Conservation (phyloP, 2,797 vertebrate species). For the Tokudaia muenninki region DNA sequence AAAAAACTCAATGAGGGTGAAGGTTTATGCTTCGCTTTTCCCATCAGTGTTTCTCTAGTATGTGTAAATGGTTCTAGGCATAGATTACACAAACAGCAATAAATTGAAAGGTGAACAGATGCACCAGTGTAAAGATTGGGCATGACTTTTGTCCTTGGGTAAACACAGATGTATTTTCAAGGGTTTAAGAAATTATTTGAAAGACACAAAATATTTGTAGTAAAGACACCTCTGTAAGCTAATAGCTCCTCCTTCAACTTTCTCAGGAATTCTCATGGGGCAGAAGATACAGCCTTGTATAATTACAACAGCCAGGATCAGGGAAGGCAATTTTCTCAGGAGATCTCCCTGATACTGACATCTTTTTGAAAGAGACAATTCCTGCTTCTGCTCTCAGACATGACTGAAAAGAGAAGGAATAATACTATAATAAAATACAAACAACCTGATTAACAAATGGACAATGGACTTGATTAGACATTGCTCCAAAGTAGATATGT, state of each 20-base stretch:
- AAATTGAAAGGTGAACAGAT: not conserved
- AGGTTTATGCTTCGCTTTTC: not conserved
- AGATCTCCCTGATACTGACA: not conserved
- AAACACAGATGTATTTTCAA: slow-evolving; percentile 9
- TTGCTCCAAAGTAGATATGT: not conserved
- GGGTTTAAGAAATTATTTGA: not conserved
- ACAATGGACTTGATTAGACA: slow-evolving; percentile 3
- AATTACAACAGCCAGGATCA: not conserved
- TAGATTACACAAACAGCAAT: not conserved
- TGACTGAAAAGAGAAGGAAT: not conserved
- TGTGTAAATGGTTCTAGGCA: not conserved
- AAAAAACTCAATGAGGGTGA: not conserved
- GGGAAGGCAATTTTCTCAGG: not conserved
- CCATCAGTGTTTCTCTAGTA: not conserved
- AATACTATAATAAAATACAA: not conserved
- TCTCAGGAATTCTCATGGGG: not conserved
- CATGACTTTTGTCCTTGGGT: not conserved
- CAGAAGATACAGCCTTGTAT: not conserved
- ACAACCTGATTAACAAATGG: slow-evolving; percentile 26
- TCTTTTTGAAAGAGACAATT: not conserved
- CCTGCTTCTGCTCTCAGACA: not conserved
- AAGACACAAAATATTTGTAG: slow-evolving; percentile 21
- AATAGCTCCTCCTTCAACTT: not conserved
- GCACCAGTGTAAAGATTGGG: not conserved
- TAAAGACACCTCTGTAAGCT: not conserved